Evolutionary conservation across 2,113 vertebrate species (phyloP).

Genomic region (Eurystomus gularis): DNA sequence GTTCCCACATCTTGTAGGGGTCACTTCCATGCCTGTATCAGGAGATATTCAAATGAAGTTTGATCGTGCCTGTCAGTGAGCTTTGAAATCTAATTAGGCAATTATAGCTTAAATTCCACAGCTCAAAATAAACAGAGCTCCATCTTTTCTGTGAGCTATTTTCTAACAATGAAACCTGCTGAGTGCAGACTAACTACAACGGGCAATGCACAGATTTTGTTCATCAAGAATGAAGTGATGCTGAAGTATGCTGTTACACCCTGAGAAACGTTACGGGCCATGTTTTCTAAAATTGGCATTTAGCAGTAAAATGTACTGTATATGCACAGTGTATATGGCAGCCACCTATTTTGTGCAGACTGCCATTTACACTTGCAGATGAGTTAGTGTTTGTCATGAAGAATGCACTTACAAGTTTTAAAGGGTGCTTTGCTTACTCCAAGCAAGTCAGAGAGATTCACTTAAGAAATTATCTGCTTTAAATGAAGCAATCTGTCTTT

Average conservation of each 20-base stretch:
- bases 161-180: slow-evolving; percentile 66
- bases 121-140: slow-evolving; percentile 26
- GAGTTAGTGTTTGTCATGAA: background rate
- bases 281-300: background rate
- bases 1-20: background rate
- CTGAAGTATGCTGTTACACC: slow-evolving; percentile 14
- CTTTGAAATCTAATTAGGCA: slow-evolving; percentile 59
- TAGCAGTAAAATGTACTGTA: background rate
- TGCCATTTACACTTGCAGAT: background rate
- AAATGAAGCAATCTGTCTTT: background rate
- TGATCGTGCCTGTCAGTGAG: slow-evolving; percentile 9
- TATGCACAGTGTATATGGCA: background rate
- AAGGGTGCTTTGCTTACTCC: background rate
- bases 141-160: slow-evolving; percentile 55
- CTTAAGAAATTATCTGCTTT: background rate
- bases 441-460: background rate
- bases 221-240: slow-evolving; percentile 34
- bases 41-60: background rate
- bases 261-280: background rate
- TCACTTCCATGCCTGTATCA: background rate
- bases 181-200: slow-evolving; percentile 18
- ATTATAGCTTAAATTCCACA: slow-evolving; percentile 44
- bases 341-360: background rate
- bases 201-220: background rate
- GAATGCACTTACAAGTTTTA: background rate